These are phyloP conservation scores for Brienomyrus longianalis DNA, from an alignment of 2,113 vertebrate genomes.

Conservation along the genomic window DNA sequence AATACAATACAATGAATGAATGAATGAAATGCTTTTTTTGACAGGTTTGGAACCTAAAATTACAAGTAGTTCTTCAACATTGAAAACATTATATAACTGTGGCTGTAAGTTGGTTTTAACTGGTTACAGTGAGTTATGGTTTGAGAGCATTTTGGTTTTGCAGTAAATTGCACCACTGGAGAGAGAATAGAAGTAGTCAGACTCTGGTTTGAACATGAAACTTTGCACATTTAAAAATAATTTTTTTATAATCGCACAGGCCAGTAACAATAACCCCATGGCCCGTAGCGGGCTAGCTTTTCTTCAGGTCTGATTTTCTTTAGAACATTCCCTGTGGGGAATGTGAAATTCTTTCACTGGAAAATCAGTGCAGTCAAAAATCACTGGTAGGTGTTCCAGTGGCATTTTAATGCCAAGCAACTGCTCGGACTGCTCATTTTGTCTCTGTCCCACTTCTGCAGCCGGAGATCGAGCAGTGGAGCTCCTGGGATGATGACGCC, in stretches of 20 bases:
- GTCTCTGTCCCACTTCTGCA: slow-evolving; percentile 33
- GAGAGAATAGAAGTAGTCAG: background rate
- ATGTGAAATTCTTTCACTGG: background rate
- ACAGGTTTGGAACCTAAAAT: background rate
- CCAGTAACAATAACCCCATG: background rate
- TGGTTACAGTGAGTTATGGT: background rate
- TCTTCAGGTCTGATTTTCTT: background rate
- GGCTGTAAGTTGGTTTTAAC: background rate
- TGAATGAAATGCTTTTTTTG: too few relatives aligned
- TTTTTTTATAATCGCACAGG: background rate
- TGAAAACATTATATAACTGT: background rate
- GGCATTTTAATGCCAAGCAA: background rate
- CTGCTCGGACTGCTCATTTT: background rate
- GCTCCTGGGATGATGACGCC: slow-evolving; percentile 95
- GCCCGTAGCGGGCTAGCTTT: background rate
- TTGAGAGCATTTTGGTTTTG: background rate
- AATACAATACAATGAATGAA: too few relatives aligned
- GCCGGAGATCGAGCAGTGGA: slow-evolving; percentile 93
- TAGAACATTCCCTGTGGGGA: background rate
- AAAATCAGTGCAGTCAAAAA: background rate
- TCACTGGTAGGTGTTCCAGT: background rate
- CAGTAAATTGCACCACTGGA: background rate
- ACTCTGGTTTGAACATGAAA: background rate
- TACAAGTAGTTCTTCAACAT: background rate
- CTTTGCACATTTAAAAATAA: too few relatives aligned